Evolutionary conservation across 2,113 vertebrate species (phyloP).

Genomic region (Eurystomus gularis): DNA sequence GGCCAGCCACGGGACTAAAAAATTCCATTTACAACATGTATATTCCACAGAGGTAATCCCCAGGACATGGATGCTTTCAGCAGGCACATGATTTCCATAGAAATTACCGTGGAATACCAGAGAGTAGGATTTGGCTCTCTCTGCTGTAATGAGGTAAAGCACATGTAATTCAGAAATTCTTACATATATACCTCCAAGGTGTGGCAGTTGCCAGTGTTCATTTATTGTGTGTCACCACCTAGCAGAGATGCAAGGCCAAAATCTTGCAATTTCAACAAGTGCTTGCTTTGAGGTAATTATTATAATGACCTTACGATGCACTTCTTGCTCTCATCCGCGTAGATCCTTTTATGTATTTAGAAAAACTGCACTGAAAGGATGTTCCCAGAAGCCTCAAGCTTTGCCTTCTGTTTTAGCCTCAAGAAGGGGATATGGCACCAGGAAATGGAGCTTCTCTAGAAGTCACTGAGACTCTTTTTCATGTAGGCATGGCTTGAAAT

Average conservation of each 20-base stretch:
- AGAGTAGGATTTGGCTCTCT: not conserved
- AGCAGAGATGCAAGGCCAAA: not conserved
- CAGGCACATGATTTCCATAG: not conserved
- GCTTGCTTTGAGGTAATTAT: not conserved
- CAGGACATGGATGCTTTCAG: not conserved
- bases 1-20: not conserved
- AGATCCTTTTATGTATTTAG: not conserved
- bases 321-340: not conserved
- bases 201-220: not conserved
- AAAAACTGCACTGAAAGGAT: not conserved
- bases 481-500: not conserved
- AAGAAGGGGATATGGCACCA: fast-evolving
- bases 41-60: not conserved
- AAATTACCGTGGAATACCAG: not conserved
- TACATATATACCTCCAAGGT: not conserved
- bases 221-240: not conserved
- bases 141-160: not conserved
- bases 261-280: not conserved
- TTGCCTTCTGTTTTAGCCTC: not conserved
- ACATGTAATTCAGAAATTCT: not conserved
- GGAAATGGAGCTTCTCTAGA: not conserved
- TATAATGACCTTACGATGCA: not conserved
- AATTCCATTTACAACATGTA: not conserved
- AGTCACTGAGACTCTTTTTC: not conserved
- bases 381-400: not conserved